Base-by-base conservation (phyloP, 2,113 vertebrate genomes). In the Sialia sialis region DNA sequence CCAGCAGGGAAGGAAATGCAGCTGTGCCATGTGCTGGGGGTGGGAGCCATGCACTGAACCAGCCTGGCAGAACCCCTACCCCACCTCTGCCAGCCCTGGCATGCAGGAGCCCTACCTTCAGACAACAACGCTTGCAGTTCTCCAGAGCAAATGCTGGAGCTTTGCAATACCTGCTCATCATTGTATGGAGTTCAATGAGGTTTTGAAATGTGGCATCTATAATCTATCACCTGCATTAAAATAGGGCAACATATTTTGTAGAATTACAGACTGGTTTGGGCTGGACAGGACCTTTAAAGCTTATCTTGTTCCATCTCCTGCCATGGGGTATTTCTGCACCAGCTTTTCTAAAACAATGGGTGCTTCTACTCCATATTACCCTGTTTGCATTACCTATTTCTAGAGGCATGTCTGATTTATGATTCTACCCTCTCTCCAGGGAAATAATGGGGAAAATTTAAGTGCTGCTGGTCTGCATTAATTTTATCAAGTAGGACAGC, bases 91-190 rank as follows among this genome's bases (percentile, higher is more conserved):
- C 27, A 43, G 16, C n/a, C 3, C 7, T 52, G 16, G 41, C 34
- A 14, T 6, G 0, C 51, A 9, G 41, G 34, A 85, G 10, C 39
- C 41, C 8, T 2, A 2, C 30, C 76, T 38, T 13, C 64, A 59
- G 51, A 16, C 2, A 2, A 60, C 30, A 48, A 30, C 0, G 0
- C 13, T n/a, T 10, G 13, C 5, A 12, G 32, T 6, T 55, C 43
- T 43, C 67, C 36, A 60, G 64, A 70, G 59, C 26, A 87, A 44
- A 41, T 7, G 20, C 2, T 25, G 29, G 43, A 58, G 59, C 15
- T n/a, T 67, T 41, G 23, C 22, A n/a, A 10, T 16, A 39, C 11
- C 29, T 81, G 32, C 32, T 75, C 13, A 4, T 67, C 55, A 4
- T 23, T 51, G 43, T 25, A 5, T 9, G 17, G 23, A 55, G 38